Conservation (phyloP, 30 jellyfish, hydroid and myxozoan species). For the Chrysaora quinquecirrha region DNA sequence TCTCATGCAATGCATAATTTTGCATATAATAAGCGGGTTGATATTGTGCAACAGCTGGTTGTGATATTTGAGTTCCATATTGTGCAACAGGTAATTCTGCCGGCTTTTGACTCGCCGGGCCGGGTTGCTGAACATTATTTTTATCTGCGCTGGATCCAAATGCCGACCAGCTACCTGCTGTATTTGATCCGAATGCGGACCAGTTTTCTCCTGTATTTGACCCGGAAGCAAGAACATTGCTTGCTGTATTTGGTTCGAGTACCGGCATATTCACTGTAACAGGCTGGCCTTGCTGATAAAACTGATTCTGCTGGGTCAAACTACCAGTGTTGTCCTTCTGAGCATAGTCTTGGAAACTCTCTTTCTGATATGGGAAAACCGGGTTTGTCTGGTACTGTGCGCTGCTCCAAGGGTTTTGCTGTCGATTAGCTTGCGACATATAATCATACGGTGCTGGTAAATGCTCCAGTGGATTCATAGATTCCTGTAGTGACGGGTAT, state of each 20-base stretch:
- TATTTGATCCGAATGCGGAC: not conserved
- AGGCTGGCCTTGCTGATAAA: not conserved
- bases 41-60: not conserved
- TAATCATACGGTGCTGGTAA: conserved; percentile 24
- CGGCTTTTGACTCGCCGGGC: too few relatives aligned
- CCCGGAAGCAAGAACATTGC: not conserved
- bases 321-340: not conserved
- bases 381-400: conserved; percentile 56
- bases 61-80: too few relatives aligned
- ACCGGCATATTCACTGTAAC: not conserved
- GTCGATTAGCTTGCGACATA: not conserved
- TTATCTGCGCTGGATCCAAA: too few relatives aligned
- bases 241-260: not conserved
- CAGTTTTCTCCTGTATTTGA: not conserved
- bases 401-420: conserved; percentile 53
- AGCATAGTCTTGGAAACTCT: not conserved
- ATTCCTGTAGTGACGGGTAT: conserved; percentile 58
- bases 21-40: not conserved
- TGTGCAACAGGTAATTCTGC: too few relatives aligned
- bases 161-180: too few relatives aligned
- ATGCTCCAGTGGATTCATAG: conserved; percentile 52
- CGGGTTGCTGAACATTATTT: too few relatives aligned
- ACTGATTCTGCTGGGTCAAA: not conserved
- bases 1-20: not conserved
- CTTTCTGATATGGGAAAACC: conserved; percentile 52